Conservation (phyloP, 2,888 invertebrate genomes). For the Stenurella melanura region DNA sequence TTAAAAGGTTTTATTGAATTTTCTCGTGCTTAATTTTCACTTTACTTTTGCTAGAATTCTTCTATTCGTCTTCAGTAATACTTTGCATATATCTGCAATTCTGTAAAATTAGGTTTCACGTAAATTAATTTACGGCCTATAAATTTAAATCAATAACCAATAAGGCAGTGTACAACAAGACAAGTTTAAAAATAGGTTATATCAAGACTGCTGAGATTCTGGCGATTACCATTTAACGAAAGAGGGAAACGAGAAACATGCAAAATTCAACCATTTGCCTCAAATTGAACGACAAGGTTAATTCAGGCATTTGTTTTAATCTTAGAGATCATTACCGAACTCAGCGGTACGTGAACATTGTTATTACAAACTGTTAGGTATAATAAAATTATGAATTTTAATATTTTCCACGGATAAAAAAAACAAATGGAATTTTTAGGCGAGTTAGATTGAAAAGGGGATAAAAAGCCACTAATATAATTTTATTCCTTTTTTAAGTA, state of each 20-base stretch:
- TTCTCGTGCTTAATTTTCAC: too few relatives aligned
- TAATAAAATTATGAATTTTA: slow-evolving; percentile 23
- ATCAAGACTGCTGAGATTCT: slow-evolving; percentile 2
- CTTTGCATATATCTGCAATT: background rate
- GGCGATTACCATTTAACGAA: slow-evolving; percentile 15
- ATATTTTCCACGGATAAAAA: slow-evolving; percentile 3
- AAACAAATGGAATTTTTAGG: background rate
- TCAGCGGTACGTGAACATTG: slow-evolving; percentile 32
- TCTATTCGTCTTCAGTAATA: background rate
- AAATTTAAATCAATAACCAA: background rate
- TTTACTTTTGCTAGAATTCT: too few relatives aligned
- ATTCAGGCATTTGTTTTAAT: slow-evolving; percentile 33
- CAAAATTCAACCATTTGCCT: slow-evolving; percentile 3
- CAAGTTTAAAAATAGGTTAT: background rate
- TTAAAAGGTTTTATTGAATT: too few relatives aligned
- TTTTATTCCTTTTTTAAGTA: too few relatives aligned
- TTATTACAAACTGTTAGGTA: slow-evolving; percentile 18
- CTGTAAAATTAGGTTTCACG: background rate
- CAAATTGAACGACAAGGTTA: slow-evolving; percentile 26
- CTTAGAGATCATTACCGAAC: slow-evolving; percentile 30
- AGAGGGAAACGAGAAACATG: slow-evolving; percentile 11
- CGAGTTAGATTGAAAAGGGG: slow-evolving; percentile 11
- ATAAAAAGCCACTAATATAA: too few relatives aligned
- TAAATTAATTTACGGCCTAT: background rate
- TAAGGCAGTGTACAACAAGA: background rate